phyloP scores from a whole-genome alignment of 2,888 invertebrate species.

The Agrochola circellaris region DNA sequence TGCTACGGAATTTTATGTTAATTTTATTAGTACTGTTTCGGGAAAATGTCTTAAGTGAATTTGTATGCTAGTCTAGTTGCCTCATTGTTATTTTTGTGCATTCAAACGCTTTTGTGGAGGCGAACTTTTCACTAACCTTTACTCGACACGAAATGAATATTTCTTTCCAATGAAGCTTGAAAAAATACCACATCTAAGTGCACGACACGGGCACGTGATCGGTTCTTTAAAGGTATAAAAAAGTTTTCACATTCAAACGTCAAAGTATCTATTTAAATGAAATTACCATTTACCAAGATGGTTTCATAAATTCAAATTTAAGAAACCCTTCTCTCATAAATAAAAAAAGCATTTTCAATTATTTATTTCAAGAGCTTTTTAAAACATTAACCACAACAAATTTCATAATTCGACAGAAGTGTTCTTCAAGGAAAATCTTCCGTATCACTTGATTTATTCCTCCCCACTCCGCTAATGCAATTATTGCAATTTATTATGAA shows the following conservation, averaged over 20 bases:
- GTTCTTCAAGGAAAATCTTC: constrained; percentile 72
- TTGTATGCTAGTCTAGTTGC: constrained; percentile 55
- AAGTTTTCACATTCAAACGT: constrained; percentile 18
- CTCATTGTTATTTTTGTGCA: constrained; percentile 55
- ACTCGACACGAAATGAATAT: constrained; percentile 27
- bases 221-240: constrained; percentile 8
- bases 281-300: constrained; percentile 18
- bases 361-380: constrained; percentile 58
- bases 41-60: constrained; percentile 65
- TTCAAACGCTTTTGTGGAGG: constrained; percentile 37
- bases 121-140: constrained; percentile 36
- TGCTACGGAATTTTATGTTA: constrained; percentile 68
- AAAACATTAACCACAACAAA: constrained; percentile 65
- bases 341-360: constrained; percentile 48
- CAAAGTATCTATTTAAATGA: constrained; percentile 23
- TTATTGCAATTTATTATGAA: constrained; percentile 90
- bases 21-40: constrained; percentile 65
- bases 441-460: constrained; percentile 84
- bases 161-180: not conserved
- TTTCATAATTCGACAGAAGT: constrained; percentile 72
- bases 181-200: not conserved
- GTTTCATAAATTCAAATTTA: constrained; percentile 14
- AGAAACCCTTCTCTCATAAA: constrained; percentile 10
- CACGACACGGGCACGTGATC: constrained; percentile 13
- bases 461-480: constrained; percentile 84